phyloP scores from a whole-genome alignment of 2,113 vertebrate genomes.

The Sturnira hondurensis region DNA sequence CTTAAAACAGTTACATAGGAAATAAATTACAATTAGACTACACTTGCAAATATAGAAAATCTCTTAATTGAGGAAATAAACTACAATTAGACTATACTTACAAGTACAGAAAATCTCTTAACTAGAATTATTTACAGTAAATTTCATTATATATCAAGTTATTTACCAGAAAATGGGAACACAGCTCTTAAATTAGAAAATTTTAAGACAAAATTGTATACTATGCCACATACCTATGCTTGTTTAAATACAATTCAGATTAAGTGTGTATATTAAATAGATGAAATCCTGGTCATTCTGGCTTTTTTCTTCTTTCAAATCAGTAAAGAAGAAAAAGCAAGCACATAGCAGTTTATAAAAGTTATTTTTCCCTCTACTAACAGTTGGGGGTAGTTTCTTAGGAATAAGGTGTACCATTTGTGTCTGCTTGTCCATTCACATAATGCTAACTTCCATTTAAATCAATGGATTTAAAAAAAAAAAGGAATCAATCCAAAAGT shows the following conservation, averaged over 20 bases:
- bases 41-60: no score
- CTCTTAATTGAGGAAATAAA: no score
- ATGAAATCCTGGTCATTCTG: neutral
- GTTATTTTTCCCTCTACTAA: constrained; percentile 6
- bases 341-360: neutral
- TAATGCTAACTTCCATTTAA: neutral
- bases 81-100: no score
- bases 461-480: neutral
- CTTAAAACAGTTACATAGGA: neutral
- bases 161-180: neutral
- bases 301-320: neutral
- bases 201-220: constrained; percentile 6
- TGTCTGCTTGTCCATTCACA: neutral
- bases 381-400: neutral
- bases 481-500: neutral
- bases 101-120: no score
- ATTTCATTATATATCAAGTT: constrained; percentile 15
- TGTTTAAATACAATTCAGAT: neutral
- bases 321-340: constrained; percentile 17
- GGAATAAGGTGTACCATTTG: neutral
- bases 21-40: neutral
- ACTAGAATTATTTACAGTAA: neutral
- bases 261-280: neutral
- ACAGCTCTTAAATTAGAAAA: neutral
- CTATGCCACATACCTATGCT: neutral